These are phyloP conservation scores for Rhyzopertha dominica DNA, from an alignment of 1,140 invertebrate genomes.

Conservation along the genomic window DNA sequence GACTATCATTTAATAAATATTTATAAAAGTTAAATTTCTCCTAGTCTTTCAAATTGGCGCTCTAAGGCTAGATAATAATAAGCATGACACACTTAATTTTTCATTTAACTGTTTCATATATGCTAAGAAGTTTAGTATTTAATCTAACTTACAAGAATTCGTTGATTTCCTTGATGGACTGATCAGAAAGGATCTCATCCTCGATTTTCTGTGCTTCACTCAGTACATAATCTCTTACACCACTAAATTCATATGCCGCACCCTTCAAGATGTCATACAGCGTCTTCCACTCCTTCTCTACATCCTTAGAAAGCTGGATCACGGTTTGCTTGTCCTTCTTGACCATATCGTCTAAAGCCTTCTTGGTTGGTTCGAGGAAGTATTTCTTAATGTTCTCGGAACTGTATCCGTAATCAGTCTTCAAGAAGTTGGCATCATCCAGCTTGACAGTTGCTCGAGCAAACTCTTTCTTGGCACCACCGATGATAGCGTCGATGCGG, in stretches of 20 bases:
- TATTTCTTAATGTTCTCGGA: slow-evolving; percentile 53
- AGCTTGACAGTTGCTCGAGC: slow-evolving; percentile 55
- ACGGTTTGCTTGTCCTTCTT: slow-evolving; percentile 45
- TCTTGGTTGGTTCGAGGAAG: slow-evolving; percentile 22
- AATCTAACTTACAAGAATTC: slow-evolving; percentile 59
- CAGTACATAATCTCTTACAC: too few species aligned
- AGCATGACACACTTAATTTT: too few species aligned
- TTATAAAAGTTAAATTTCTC: too few species aligned
- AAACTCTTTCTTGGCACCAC: slow-evolving; percentile 55
- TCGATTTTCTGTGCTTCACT: slow-evolving; percentile 56
- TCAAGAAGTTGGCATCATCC: slow-evolving; percentile 62
- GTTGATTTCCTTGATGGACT: slow-evolving; percentile 59
- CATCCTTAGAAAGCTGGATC: slow-evolving; percentile 44
- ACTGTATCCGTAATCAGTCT: slow-evolving; percentile 58
- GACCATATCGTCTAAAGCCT: slow-evolving; percentile 16
- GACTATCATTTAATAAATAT: too few species aligned
- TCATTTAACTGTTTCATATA: too few species aligned
- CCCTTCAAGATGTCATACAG: too few species aligned
- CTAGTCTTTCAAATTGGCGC: too few species aligned
- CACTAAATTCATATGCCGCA: too few species aligned
- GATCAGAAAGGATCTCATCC: slow-evolving; percentile 61
- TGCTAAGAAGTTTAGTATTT: too few species aligned
- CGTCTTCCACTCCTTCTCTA: slow-evolving; percentile 39
- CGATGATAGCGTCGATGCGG: slow-evolving; percentile 51
- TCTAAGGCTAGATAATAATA: too few species aligned